phyloP scores from a whole-genome alignment of 2,888 invertebrate species.

The Crematogaster levior region DNA sequence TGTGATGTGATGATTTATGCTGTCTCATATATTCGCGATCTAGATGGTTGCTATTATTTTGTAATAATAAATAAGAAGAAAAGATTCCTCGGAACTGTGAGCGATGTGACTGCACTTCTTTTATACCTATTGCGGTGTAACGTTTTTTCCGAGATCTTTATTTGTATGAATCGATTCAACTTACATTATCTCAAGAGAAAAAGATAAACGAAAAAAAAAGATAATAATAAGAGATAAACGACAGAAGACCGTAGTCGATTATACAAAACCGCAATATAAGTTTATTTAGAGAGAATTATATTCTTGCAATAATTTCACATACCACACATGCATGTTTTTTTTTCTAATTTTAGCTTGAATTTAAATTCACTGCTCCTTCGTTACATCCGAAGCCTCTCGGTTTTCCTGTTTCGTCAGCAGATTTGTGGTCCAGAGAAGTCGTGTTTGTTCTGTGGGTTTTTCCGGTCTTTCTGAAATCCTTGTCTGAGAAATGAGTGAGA shows the following conservation, averaged over 20 bases:
- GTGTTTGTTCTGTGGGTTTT: slow-evolving; percentile 17
- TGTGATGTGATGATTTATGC: not conserved
- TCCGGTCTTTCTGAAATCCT: slow-evolving; percentile 21
- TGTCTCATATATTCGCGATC: not conserved
- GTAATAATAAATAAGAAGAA: not conserved
- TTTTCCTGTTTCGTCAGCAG: slow-evolving; percentile 54
- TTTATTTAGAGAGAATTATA: not conserved
- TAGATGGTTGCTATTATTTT: not conserved
- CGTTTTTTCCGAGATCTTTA: not conserved
- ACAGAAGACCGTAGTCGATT: not conserved
- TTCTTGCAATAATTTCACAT: not conserved
- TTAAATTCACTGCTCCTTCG: slow-evolving; percentile 24
- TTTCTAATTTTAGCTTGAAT: not conserved
- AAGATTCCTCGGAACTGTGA: not conserved
- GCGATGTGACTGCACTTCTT: not conserved
- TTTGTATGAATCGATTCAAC: not conserved
- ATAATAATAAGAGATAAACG: too few species aligned
- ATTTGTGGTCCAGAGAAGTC: slow-evolving; percentile 47
- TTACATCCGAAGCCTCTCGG: slow-evolving; percentile 43
- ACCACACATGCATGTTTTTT: not conserved
- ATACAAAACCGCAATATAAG: slow-evolving; percentile 2
- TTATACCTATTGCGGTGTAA: not conserved
- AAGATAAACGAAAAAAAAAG: not conserved
- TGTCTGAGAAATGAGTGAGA: slow-evolving; percentile 2
- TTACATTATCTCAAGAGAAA: not conserved